Base-by-base conservation (phyloP, 2,888 invertebrate species). In the Volucella inanis region DNA sequence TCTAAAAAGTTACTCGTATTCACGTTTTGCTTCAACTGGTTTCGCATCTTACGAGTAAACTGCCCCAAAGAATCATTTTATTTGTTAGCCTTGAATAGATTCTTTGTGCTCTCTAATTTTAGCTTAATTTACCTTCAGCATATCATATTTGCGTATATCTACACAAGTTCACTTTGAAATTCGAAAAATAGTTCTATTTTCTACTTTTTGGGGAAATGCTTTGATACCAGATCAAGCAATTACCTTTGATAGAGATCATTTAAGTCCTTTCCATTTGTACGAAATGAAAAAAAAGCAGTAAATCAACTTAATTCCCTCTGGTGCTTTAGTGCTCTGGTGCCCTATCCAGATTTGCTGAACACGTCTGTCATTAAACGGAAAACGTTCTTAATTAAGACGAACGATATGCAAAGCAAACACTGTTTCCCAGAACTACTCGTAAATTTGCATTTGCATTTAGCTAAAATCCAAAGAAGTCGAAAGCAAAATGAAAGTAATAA, bases 401-500 rank as follows among this genome's bases (percentile, higher is more conserved):
- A 84, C 45, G 75, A 55, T 71, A 76, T 75, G 75, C 79, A 75
- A 76, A 41, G 80, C 68, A 80, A 74, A 74, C 62, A 71, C 39
- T 62, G 57, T 59, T 45, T 52, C 38, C 68, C 61, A 83, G 10
- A 54, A 31, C 31, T 31, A 31, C 31, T 31, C 6, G 31, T 31
- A 43, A 64, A 72, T 83, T 83, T 68, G 74, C 83, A 74, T 79
- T 78, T 50, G 14, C 67, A 31, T 31, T 31, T 31, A 31, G 6
- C 31, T 70, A 64, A 79, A 74, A 64, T 75, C 50, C 18, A 12
- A 62, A 62, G 61, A 61, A 12, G 10, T 12, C 39, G 50, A 52
- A 75, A 38, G 61, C 15, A 75, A 49, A 85, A 80, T 45, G 64
- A 77, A 85, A 85, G 76, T 85, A 85, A 81, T 81, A 85, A 85